phyloP scores from a whole-genome alignment of 2,888 invertebrate species.

The Epinotia demarniana region DNA sequence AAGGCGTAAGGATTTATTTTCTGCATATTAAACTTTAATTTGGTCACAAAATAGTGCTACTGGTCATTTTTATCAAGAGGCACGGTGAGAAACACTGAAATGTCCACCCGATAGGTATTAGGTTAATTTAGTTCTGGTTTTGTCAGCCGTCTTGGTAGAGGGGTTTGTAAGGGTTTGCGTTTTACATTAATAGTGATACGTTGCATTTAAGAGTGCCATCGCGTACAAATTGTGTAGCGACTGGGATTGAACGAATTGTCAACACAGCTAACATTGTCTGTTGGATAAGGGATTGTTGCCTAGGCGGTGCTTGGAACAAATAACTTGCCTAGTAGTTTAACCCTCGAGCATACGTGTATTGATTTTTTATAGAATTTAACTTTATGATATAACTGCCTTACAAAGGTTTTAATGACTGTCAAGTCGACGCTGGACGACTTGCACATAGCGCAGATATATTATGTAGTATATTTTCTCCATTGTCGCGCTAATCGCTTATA shows the following conservation, averaged over 20 bases:
- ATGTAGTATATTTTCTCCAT: too few species aligned
- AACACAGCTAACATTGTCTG: conserved; percentile 37
- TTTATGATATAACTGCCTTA: too few species aligned
- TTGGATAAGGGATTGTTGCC: not conserved
- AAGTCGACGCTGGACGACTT: not conserved
- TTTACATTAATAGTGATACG: conserved; percentile 69
- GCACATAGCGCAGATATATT: too few species aligned
- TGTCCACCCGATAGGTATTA: conserved; percentile 22
- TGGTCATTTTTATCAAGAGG: not conserved
- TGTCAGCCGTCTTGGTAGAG: conserved; percentile 49
- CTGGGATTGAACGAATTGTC: conserved; percentile 47
- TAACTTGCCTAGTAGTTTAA: not conserved
- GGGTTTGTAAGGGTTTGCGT: conserved; percentile 49
- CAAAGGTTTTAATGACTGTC: not conserved
- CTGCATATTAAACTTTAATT: too few species aligned
- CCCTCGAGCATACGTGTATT: too few species aligned
- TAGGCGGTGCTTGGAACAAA: not conserved
- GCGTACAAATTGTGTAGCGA: conserved; percentile 63
- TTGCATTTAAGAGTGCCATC: conserved; percentile 81
- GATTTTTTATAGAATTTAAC: too few species aligned
- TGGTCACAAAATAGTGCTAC: too few species aligned
- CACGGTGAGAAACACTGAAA: conserved; percentile 12
- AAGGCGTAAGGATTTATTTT: not conserved
- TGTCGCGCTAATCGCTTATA: too few species aligned
- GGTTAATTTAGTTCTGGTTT: conserved; percentile 36